Evolutionary conservation across 1,140 invertebrate genomes (phyloP), one percentile per base, ranked within the genome.

Genomic region (Drosophila oshimai): DNA sequence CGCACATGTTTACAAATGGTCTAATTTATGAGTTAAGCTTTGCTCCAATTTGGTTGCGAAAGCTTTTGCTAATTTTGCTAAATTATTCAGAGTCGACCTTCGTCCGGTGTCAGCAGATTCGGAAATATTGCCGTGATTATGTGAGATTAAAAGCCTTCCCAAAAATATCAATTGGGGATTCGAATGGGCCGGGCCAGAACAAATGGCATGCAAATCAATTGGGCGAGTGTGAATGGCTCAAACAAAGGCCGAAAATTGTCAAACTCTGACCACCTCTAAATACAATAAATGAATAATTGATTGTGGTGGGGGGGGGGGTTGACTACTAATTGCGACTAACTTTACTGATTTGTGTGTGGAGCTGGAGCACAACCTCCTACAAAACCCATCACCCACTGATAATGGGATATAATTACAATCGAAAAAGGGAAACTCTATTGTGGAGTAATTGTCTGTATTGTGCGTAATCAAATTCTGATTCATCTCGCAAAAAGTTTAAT

Each of bases 281-380:
- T 57, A 74, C 57, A 81, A 65, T 80, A 87, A 70, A 87, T 87
- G 71, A 65, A 77, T 81, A 86, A 86, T 87, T 87, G 73, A 86
- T 87, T 77, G 81, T 64, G 76, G 68, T 86, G 67, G 39, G 57
- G 57, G 70, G 39, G 57, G 57, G 70, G 26, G n/a, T 61, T 55
- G 53, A 61, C 45, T 74, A 86, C 75, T 75, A 87, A 84, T 84
- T 86, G 80, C 61, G 55, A 36, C 57, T 61, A 64, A 71, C 58
- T 53, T 51, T 54, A 47, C 70, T 51, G 41, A 62, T 72, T 54
- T 70, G 55, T 55, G 62, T 62, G 22, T 42, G 50, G 13, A 15
- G 7, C 31, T 13, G 20, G 9, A 6, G 6, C 12, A 9, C 9
- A 13, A 24, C 4, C 6, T 10, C n/a, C 13, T 5, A 3, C 3